Conservation (phyloP, 2,113 vertebrate genomes). For the Chionomys nivalis region DNA sequence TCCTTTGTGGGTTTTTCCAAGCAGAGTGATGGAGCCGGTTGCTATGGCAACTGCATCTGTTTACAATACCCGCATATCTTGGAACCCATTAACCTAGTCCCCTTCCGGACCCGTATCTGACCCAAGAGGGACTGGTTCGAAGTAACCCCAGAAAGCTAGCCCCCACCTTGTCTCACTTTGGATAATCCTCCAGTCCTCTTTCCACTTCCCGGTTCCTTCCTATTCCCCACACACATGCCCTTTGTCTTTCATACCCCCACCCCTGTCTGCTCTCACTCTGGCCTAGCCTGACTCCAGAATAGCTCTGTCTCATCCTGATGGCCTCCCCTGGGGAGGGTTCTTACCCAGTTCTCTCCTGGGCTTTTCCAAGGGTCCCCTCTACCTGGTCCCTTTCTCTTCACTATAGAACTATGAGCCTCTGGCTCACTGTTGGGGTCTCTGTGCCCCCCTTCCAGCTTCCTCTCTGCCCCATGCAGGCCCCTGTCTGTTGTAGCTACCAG, state of each 20-base stretch:
- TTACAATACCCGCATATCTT: conserved; percentile 86
- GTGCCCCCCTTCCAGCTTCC: neutral
- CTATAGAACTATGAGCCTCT: neutral
- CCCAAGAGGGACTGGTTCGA: neutral
- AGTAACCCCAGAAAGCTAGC: conserved; percentile 7
- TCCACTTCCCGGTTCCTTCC: neutral
- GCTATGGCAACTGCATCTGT: conserved; percentile 96
- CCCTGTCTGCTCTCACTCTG: neutral
- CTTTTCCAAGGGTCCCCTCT: neutral
- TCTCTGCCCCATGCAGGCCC: neutral
- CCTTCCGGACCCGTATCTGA: neutral
- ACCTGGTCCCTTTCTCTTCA: neutral
- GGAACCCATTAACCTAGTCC: conserved; percentile 64
- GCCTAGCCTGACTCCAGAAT: conserved; percentile 30
- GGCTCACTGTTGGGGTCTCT: neutral
- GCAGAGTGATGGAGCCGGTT: conserved; percentile 83
- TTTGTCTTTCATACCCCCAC: conserved; percentile 29
- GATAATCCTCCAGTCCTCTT: neutral
- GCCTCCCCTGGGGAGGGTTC: neutral
- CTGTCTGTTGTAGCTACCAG: neutral
- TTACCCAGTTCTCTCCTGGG: neutral
- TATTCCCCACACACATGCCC: neutral
- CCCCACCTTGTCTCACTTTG: neutral
- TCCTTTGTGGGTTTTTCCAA: conserved; percentile 77
- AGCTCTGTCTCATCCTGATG: neutral